Percentiles rank a stretch among this genome's conserved stretches.
Conservation (phyloP, 2,113 vertebrate genomes). For the Microtus oregoni region DNA sequence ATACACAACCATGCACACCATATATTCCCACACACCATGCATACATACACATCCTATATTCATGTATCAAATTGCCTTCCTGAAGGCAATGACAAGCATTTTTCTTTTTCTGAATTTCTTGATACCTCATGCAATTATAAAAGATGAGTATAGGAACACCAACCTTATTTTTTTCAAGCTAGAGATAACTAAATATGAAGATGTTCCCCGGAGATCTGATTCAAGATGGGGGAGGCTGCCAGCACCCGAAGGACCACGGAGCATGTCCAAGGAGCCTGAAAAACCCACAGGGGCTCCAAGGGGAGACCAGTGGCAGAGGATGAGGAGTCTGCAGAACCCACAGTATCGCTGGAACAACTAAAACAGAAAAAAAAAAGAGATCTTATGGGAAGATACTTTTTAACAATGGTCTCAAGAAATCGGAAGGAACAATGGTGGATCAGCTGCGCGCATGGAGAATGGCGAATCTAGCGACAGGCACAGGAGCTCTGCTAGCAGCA, state of each 20-base stretch:
- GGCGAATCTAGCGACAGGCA: too few species aligned
- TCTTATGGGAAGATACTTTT: too few species aligned
- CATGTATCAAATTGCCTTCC: neutral
- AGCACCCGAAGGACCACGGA: neutral
- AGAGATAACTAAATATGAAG: neutral
- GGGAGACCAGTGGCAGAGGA: neutral
- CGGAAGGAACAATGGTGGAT: too few species aligned
- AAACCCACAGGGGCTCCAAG: neutral
- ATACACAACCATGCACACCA: neutral
- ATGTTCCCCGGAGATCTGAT: neutral
- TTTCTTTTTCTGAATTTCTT: neutral
- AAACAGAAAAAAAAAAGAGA: too few species aligned
- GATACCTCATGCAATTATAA: neutral
- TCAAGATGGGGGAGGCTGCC: neutral
- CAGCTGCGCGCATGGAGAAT: too few species aligned
- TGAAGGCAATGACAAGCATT: neutral
- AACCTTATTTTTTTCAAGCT: neutral
- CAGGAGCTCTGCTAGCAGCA: too few species aligned
- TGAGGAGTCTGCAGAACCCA: neutral
- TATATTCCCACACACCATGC: neutral
- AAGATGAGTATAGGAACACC: neutral
- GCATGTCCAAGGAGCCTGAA: neutral
- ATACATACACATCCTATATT: neutral
- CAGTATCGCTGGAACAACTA: too few species aligned
- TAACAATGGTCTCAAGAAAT: too few species aligned